phyloP scores from a whole-genome alignment of 2,797 vertebrate species.

The Tympanoctomys barrerae region DNA sequence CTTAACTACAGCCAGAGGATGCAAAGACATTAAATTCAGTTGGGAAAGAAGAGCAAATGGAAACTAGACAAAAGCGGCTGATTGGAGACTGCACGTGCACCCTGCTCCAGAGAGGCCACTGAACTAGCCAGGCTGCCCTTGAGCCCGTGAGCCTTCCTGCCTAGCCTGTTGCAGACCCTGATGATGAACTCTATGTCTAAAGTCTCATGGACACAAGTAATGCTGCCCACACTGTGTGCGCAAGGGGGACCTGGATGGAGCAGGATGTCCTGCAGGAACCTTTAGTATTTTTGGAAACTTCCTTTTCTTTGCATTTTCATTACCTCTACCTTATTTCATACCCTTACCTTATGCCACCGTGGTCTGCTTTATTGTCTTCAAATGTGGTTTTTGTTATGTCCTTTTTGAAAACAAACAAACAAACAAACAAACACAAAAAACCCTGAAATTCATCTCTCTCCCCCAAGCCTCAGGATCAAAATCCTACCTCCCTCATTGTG shows the following conservation, averaged over 20 bases:
- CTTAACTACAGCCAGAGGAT: slow-evolving; percentile 82
- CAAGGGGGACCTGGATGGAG: not conserved
- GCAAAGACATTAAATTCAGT: slow-evolving; percentile 76
- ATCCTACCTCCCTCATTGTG: slow-evolving; percentile 26
- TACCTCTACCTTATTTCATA: not conserved
- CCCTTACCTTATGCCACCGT: not conserved
- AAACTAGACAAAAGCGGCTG: slow-evolving; percentile 85
- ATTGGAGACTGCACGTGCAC: slow-evolving; percentile 83
- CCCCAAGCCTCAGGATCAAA: not conserved
- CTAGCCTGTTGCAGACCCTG: not conserved
- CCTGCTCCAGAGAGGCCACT: slow-evolving; percentile 41
- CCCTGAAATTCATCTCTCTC: not conserved
- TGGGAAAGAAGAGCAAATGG: slow-evolving; percentile 77
- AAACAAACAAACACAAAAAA: not conserved
- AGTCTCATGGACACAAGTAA: not conserved
- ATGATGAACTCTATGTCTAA: not conserved
- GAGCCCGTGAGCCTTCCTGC: not conserved
- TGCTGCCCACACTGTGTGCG: not conserved
- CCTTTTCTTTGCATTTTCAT: slow-evolving; percentile 16
- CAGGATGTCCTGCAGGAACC: not conserved
- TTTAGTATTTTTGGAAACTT: slow-evolving; percentile 3
- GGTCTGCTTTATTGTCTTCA: not conserved
- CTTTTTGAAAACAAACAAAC: too few relatives aligned
- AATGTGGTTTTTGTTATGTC: not conserved
- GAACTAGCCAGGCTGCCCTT: slow-evolving; percentile 11